Base-by-base conservation (phyloP, 2,888 invertebrate species). In the Drosophila ustulata region DNA sequence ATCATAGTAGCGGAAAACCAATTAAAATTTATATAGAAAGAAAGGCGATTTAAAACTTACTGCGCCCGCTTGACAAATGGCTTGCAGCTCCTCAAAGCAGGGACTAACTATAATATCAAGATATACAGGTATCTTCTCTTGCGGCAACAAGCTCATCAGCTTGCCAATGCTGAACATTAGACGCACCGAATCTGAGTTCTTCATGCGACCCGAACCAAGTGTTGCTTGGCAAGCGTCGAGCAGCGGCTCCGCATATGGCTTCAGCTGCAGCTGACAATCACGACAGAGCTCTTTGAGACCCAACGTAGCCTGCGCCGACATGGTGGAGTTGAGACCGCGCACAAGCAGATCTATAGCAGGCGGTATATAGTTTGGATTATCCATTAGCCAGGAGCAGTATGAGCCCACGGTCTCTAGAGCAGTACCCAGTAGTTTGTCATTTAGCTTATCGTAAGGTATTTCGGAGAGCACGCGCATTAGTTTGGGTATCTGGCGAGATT, bases 231-330 rank as follows among this genome's bases (percentile, higher is more conserved):
- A 95, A 1, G 96, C 95, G 25, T 94, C 93, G 4, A 98, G 94
- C 65, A 98, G 94, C 66, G 96, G 95, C 26, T 95, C 95, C 0
- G 96, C 96, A 84, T 95, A 96, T 0, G 96, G 96, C 51, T 95
- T 94, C 78, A 98, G 94, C 90, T 95, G 95, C 53, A 94, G 91
- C 82, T 95, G 94, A 90, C 97, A 97, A 91, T 97, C 97, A 37
- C 96, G 93, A 34, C 97, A 95, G 41, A 98, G 94, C 89, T 98
- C 98, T 90, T 98, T 97, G 9, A 98, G 93, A 26, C 98, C 98
- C 92, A 98, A 95, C 3, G 98, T 97, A 0, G 97, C 96, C 61
- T 96, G 94, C 4, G 96, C 95, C 0, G 96, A 95, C 69, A 96
- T 95, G 30, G 95, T 93, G 0, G 94, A 93, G 76, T 95, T 94